Percentiles rank a stretch among this genome's conserved stretches.
These are phyloP conservation scores for Melanotaenia maccullochi DNA, from an alignment of 2,797 vertebrate genomes.

Conservation along the genomic window DNA sequence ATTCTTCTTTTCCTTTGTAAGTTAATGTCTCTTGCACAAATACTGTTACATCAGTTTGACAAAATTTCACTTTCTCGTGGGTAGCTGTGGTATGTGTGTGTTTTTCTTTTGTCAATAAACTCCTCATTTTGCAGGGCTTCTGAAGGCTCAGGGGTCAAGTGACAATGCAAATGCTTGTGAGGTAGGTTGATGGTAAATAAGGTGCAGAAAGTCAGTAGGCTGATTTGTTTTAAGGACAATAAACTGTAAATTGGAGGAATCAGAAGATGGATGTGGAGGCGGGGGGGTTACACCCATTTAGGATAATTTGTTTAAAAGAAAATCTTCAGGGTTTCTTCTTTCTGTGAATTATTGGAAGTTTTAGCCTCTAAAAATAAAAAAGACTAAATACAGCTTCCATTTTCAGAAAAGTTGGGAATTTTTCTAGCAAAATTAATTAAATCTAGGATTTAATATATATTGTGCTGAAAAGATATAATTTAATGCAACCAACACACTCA, in stretches of 20 bases:
- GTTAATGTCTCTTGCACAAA: conserved; percentile 40
- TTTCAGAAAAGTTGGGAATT: background rate
- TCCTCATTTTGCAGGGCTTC: conserved; percentile 65
- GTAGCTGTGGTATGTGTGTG: conserved; percentile 1
- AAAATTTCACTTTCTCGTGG: conserved; percentile 10
- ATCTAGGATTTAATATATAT: too few relatives aligned
- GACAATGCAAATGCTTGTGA: conserved; percentile 43
- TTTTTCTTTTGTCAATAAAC: background rate
- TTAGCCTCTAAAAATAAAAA: too few relatives aligned
- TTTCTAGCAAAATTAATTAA: background rate
- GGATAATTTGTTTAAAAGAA: too few relatives aligned
- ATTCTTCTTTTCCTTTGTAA: conserved; percentile 72
- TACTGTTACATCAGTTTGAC: conserved; percentile 19
- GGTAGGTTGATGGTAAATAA: conserved; percentile 44
- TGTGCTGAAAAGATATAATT: too few relatives aligned
- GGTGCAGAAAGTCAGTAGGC: background rate
- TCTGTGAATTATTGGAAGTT: too few relatives aligned
- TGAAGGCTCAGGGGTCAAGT: conserved; percentile 35
- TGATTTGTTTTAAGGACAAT: background rate
- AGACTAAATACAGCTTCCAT: too few relatives aligned
- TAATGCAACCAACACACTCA: too few relatives aligned
- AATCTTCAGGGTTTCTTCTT: too few relatives aligned
- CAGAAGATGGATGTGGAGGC: background rate
- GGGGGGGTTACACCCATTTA: too few relatives aligned
- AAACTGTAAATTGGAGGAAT: background rate